Evolutionary conservation across 1,140 invertebrate genomes (phyloP).

Genomic region (Monomorium pharaonis): DNA sequence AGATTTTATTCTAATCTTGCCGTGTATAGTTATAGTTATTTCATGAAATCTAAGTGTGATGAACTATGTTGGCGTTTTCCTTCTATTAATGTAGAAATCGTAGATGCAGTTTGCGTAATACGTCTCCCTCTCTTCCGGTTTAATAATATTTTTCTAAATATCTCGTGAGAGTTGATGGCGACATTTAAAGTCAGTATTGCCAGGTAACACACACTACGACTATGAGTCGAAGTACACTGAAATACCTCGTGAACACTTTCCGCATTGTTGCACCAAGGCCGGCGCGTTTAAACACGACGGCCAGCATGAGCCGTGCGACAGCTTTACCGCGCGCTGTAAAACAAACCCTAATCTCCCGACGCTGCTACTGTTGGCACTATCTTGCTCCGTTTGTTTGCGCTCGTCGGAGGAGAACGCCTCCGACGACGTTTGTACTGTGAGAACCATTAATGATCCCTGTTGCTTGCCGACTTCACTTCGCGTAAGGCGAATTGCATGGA

Average conservation of each 20-base stretch:
- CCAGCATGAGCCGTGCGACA: conserved; percentile 77
- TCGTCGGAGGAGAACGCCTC: conserved; percentile 59
- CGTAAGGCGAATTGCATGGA: background rate
- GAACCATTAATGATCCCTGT: conserved; percentile 50
- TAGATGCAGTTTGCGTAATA: background rate
- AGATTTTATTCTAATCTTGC: background rate
- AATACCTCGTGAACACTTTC: conserved; percentile 45
- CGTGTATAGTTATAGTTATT: background rate
- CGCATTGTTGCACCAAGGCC: conserved; percentile 48
- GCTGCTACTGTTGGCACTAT: conserved; percentile 82
- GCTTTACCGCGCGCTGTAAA: conserved; percentile 84
- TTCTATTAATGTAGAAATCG: background rate
- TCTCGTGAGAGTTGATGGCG: background rate
- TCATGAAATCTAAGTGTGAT: background rate
- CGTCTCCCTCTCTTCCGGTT: background rate
- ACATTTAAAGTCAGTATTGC: background rate
- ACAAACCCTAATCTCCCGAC: conserved; percentile 84
- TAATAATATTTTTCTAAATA: conserved; percentile 54
- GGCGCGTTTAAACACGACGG: conserved; percentile 78
- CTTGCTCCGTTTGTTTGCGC: conserved; percentile 74
- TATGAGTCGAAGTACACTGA: conserved; percentile 26
- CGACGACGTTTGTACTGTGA: conserved; percentile 46
- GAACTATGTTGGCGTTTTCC: background rate
- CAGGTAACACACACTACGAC: background rate
- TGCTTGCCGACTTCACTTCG: conserved; percentile 17